Percentiles rank a stretch among this genome's conserved stretches.
Evolutionary conservation across 2,888 invertebrate species (phyloP).

Genomic region (Nomada flava): DNA sequence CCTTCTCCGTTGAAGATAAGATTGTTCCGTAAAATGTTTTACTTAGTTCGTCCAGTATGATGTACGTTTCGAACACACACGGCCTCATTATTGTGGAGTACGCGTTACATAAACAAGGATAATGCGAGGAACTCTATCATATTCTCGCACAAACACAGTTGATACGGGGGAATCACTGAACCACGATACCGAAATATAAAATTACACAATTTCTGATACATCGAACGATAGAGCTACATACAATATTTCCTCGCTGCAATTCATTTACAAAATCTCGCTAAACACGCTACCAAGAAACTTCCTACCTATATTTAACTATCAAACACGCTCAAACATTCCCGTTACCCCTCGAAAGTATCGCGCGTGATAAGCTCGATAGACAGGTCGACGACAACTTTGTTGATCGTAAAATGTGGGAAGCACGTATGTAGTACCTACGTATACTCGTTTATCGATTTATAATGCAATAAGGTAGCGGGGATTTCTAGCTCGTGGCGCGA

Average conservation of each 20-base stretch:
- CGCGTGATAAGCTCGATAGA: neutral
- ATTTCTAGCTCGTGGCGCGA: constrained; percentile 4
- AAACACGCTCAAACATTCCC: neutral
- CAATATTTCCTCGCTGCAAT: no score
- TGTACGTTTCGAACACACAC: neutral
- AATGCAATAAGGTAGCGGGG: constrained; percentile 1
- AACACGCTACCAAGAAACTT: no score
- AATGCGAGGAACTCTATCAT: constrained; percentile 1
- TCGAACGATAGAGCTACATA: no score
- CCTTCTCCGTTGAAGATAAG: neutral
- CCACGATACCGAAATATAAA: constrained; percentile 11
- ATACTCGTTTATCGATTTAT: constrained; percentile 11
- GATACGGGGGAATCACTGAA: constrained; percentile 26
- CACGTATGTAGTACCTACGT: neutral
- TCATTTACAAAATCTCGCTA: no score
- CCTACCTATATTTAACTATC: neutral
- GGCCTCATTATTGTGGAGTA: neutral
- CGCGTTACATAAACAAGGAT: constrained; percentile 17
- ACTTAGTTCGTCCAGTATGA: neutral
- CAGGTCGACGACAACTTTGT: neutral
- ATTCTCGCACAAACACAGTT: neutral
- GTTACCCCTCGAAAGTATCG: neutral
- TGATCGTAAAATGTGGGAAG: neutral
- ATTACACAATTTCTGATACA: constrained; percentile 5
- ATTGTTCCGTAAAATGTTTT: constrained; percentile 19